phyloP scores from a whole-genome alignment of 2,113 vertebrate species.

The Lepus europaeus region DNA sequence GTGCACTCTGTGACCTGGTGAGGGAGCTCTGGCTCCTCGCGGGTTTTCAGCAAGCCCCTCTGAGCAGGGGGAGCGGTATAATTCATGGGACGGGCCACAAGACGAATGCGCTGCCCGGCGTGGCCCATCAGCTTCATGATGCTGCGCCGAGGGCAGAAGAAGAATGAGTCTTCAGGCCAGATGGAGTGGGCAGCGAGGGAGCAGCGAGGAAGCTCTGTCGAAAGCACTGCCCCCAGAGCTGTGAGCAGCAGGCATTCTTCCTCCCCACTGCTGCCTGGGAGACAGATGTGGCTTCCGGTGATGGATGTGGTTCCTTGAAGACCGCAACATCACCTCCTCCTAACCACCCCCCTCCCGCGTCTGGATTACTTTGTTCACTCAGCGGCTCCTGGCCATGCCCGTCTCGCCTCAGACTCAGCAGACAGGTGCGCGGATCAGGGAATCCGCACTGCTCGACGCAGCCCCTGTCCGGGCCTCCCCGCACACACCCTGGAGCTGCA shows the following conservation, averaged over 20 bases:
- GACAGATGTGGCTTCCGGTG: constrained; percentile 44
- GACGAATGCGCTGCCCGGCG: constrained; percentile 12
- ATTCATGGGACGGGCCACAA: constrained; percentile 52
- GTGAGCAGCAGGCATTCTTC: neutral
- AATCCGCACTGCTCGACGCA: neutral
- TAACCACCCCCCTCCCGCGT: neutral
- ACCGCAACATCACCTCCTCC: too few relatives aligned
- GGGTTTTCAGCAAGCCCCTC: constrained; percentile 42
- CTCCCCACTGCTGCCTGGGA: constrained; percentile 6
- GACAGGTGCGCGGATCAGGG: neutral
- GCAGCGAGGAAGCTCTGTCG: constrained; percentile 34
- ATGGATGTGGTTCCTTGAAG: constrained; percentile 27
- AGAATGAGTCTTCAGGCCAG: neutral
- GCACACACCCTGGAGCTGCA: neutral
- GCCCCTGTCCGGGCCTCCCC: neutral
- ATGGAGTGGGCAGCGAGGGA: constrained; percentile 29
- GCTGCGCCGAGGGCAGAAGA: constrained; percentile 9
- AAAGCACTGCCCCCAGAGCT: constrained; percentile 7
- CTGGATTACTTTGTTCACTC: constrained; percentile 54
- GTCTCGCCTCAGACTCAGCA: constrained; percentile 18
- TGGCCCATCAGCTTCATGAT: constrained; percentile 56
- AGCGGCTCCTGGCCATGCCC: neutral
- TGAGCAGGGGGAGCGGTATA: constrained; percentile 65
- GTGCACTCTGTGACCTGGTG: too few relatives aligned
- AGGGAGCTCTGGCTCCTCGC: neutral